Evolutionary conservation across 1,140 invertebrate species (phyloP).

Genomic region (Drosophila repleta): DNA sequence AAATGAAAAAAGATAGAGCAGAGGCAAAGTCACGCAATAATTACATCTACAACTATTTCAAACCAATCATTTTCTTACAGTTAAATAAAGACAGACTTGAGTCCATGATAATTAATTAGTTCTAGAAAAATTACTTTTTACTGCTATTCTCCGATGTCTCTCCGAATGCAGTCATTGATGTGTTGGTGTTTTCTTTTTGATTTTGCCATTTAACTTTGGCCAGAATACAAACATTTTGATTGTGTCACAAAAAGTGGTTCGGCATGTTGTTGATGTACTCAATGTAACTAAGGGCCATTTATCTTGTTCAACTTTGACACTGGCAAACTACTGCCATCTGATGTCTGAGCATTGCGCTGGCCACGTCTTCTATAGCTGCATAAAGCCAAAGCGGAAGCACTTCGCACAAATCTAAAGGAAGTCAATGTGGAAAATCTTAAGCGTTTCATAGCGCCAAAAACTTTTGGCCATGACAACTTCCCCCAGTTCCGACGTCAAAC

Average conservation of each 20-base stretch:
- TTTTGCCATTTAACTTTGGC: constrained; percentile 1
- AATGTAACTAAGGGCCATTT: constrained; percentile 70
- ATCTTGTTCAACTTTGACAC: constrained; percentile 71
- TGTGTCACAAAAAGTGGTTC: constrained; percentile 27
- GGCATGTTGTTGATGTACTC: constrained; percentile 43
- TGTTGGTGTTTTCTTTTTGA: background rate
- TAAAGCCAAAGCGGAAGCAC: constrained; percentile 53
- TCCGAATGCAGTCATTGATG: background rate
- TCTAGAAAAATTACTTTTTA: too few species aligned
- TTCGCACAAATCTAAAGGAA: constrained; percentile 66
- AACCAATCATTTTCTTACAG: too few species aligned
- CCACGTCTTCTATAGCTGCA: constrained; percentile 20
- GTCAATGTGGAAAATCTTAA: constrained; percentile 80
- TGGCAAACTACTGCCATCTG: constrained; percentile 74
- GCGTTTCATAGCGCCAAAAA: constrained; percentile 73
- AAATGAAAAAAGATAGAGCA: too few species aligned
- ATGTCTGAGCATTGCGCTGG: constrained; percentile 52
- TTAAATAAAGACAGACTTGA: too few species aligned
- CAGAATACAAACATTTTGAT: constrained; percentile 37
- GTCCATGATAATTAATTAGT: too few species aligned
- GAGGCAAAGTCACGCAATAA: too few species aligned
- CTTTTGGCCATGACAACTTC: constrained; percentile 78
- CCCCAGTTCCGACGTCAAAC: constrained; percentile 69
- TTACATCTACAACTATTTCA: too few species aligned
- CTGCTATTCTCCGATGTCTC: too few species aligned